Conservation (phyloP, 2,113 vertebrate species). For the Oenanthe oenanthe region DNA sequence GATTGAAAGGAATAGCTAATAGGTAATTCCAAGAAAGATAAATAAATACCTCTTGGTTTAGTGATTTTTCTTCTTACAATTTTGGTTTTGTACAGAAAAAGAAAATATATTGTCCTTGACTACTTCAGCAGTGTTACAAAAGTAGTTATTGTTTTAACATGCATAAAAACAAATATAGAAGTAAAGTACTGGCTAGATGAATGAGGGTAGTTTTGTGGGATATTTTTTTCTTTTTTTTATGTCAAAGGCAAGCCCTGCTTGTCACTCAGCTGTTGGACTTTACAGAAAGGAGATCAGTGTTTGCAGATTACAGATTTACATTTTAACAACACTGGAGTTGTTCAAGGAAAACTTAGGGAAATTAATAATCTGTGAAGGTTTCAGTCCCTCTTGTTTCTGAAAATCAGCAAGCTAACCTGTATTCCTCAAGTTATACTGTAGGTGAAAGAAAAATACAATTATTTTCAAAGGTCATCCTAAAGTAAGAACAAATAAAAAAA, state of each 20-base stretch:
- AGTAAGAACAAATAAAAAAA: neutral
- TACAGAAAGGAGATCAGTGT: neutral
- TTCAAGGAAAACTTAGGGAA: neutral
- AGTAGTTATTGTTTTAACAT: neutral
- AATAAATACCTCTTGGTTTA: neutral
- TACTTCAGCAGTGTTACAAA: neutral
- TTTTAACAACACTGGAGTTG: neutral
- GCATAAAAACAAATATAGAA: too few relatives aligned
- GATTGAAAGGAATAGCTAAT: neutral
- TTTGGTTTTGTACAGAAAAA: neutral
- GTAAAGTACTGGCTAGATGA: neutral
- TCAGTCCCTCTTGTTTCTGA: neutral
- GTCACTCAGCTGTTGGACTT: neutral
- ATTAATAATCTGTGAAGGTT: neutral
- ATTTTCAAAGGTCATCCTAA: neutral
- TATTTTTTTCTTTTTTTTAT: neutral
- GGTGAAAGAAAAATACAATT: neutral
- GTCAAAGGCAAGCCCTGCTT: neutral
- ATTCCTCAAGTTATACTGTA: neutral
- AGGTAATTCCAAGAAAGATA: neutral
- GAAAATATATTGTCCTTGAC: neutral
- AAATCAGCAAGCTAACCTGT: neutral
- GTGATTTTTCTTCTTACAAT: neutral
- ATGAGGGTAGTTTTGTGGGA: neutral
- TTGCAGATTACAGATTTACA: neutral